Evolutionary conservation across 2,797 vertebrate species (phyloP).

Genomic region (Capromys pilorides): DNA sequence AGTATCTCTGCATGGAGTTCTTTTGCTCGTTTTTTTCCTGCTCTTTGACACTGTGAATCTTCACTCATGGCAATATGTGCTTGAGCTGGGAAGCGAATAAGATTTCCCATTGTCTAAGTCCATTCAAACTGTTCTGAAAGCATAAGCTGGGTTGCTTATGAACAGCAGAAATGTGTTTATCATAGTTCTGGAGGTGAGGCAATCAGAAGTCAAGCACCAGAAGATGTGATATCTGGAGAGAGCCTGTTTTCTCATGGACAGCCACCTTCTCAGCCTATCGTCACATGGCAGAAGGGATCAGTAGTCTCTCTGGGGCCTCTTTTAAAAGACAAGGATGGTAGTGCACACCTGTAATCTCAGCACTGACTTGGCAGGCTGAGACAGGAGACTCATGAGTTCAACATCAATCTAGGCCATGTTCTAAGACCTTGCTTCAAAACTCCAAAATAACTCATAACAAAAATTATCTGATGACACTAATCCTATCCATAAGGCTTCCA

Average conservation of each 20-base stretch:
- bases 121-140: background rate
- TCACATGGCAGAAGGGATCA: background rate
- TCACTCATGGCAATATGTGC: background rate
- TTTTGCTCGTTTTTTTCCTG: background rate
- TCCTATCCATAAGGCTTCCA: background rate
- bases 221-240: background rate
- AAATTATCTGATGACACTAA: background rate
- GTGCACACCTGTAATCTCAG: background rate
- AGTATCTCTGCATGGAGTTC: conserved; percentile 22
- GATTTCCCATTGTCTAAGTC: background rate
- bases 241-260: background rate
- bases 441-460: background rate
- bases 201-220: background rate
- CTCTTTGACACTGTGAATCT: background rate
- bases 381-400: background rate
- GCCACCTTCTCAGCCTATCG: background rate
- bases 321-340: background rate
- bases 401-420: background rate
- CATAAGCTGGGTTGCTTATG: background rate
- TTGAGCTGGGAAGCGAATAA: background rate
- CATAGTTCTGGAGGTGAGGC: background rate
- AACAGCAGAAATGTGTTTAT: background rate
- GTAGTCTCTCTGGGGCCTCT: background rate
- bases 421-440: background rate
- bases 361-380: background rate